These are phyloP conservation scores for Acanthopleura granulata DNA, from an alignment of 2,888 invertebrate species.

Conservation along the genomic window DNA sequence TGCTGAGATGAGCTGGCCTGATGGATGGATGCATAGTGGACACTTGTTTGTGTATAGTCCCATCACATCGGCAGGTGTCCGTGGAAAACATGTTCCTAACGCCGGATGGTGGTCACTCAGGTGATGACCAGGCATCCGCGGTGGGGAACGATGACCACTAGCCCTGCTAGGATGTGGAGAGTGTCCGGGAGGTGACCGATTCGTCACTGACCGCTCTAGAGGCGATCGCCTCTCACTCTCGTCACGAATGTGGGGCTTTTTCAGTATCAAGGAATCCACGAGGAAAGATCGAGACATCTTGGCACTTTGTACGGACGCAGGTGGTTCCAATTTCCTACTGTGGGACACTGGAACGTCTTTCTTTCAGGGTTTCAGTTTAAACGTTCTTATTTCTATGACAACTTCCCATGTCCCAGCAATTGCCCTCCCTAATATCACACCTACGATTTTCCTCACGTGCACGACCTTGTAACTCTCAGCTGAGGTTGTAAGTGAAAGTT, in stretches of 20 bases:
- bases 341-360: too few relatives aligned
- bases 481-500: too few relatives aligned
- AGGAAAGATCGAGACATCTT: slow-evolving; percentile 68
- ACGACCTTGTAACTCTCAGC: too few relatives aligned
- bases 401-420: too few relatives aligned
- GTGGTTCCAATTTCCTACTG: too few relatives aligned
- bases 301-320: background rate
- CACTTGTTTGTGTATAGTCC: slow-evolving; percentile 46
- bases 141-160: slow-evolving; percentile 21
- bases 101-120: slow-evolving; percentile 7
- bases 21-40: slow-evolving; percentile 55
- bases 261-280: slow-evolving; percentile 66
- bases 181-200: slow-evolving; percentile 23
- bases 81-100: slow-evolving; percentile 47
- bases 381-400: too few relatives aligned
- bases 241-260: slow-evolving; percentile 34
- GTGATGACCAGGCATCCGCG: background rate
- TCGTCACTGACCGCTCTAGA: slow-evolving; percentile 27
- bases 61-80: slow-evolving; percentile 53
- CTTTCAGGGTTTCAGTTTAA: too few relatives aligned
- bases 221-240: slow-evolving; percentile 10
- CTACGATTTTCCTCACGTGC: too few relatives aligned
- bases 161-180: slow-evolving; percentile 14
- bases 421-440: too few relatives aligned
- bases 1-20: slow-evolving; percentile 26